phyloP scores from a whole-genome alignment of 2,113 vertebrate species.

The Melanostigma gelatinosum region DNA sequence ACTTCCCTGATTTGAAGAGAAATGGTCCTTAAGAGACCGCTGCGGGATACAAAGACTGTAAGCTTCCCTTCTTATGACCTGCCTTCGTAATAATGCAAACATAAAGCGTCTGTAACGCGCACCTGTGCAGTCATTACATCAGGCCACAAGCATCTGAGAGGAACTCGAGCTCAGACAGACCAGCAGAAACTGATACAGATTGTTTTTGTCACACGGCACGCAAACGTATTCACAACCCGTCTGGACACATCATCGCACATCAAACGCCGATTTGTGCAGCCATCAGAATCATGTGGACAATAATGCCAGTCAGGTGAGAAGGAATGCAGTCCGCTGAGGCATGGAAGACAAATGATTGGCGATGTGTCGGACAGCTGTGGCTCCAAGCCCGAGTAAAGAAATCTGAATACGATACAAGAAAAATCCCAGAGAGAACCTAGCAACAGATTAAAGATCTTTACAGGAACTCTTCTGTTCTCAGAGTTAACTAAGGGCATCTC shows the following conservation, averaged over 20 bases:
- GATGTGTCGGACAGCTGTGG: neutral
- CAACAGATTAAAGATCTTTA: neutral
- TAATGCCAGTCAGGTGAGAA: constrained; percentile 32
- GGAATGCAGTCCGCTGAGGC: constrained; percentile 6
- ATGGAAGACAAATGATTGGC: constrained; percentile 33
- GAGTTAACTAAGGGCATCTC: constrained; percentile 9
- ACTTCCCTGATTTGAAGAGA: constrained; percentile 12
- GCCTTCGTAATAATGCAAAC: constrained; percentile 1
- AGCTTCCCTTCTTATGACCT: neutral
- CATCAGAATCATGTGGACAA: constrained; percentile 19
- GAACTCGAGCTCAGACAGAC: constrained; percentile 30
- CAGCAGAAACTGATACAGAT: constrained; percentile 23
- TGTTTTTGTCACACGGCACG: constrained; percentile 6
- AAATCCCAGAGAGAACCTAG: neutral
- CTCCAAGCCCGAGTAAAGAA: constrained; percentile 1
- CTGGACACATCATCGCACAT: neutral
- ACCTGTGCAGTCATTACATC: constrained; percentile 41
- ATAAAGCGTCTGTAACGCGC: constrained; percentile 24
- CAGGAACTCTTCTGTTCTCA: neutral
- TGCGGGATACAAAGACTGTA: neutral
- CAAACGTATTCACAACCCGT: constrained; percentile 14
- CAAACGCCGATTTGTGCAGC: constrained; percentile 33
- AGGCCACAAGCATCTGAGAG: constrained; percentile 24
- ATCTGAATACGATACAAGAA: constrained; percentile 24
- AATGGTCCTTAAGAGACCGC: constrained; percentile 25